phyloP scores from a whole-genome alignment of 2,113 vertebrate genomes.

The Sakesphorus luctuosus region DNA sequence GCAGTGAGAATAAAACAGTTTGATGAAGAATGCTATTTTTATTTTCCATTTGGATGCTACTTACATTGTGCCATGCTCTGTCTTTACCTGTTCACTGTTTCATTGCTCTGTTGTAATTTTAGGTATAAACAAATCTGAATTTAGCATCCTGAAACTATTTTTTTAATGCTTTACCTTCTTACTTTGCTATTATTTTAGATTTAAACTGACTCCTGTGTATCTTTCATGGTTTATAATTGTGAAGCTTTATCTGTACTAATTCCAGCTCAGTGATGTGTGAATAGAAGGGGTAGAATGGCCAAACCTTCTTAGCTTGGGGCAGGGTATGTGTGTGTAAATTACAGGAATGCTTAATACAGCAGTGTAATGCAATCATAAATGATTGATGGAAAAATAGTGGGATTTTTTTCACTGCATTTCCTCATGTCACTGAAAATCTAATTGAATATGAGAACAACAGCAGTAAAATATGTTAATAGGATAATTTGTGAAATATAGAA shows the following conservation, averaged over 20 bases:
- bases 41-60: not conserved
- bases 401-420: not conserved
- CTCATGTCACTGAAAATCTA: not conserved
- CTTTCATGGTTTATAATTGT: not conserved
- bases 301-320: not conserved
- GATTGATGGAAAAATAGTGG: not conserved
- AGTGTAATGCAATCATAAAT: not conserved
- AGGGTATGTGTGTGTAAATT: not conserved
- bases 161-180: not conserved
- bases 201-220: not conserved
- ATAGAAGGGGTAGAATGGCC: not conserved
- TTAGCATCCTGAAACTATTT: not conserved
- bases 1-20: not conserved
- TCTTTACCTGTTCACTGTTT: not conserved
- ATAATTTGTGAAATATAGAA: not conserved
- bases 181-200: not conserved
- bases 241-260: not conserved
- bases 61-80: not conserved
- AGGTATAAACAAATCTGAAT: not conserved
- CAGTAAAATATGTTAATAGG: not conserved
- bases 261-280: not conserved
- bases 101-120: not conserved
- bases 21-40: not conserved
- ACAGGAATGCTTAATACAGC: not conserved
- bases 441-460: not conserved